phyloP scores from a whole-genome alignment of 2,113 vertebrate species.

The Malaclemys terrapin region DNA sequence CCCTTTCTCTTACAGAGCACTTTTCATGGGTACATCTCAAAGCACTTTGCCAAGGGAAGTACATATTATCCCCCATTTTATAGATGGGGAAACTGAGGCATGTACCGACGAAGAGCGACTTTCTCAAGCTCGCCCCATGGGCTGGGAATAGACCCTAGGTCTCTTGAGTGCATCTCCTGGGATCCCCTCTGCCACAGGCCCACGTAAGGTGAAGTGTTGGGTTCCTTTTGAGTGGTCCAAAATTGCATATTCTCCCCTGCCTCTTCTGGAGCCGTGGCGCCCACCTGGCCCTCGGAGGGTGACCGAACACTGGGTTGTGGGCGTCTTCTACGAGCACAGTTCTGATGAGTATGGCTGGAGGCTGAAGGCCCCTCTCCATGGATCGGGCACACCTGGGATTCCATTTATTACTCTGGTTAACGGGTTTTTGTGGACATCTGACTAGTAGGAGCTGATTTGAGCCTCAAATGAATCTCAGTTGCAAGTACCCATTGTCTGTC shows the following conservation, averaged over 20 bases:
- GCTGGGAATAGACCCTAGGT: neutral
- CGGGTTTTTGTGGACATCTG: neutral
- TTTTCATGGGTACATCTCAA: neutral
- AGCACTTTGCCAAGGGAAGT: fast-evolving
- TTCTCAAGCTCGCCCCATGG: neutral
- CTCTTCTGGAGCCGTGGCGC: neutral
- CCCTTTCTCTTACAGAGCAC: neutral
- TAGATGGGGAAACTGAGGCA: neutral
- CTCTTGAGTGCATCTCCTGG: neutral
- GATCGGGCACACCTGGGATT: neutral
- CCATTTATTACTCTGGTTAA: neutral
- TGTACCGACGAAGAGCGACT: neutral
- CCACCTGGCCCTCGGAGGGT: neutral
- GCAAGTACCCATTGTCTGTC: neutral
- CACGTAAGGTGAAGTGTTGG: neutral
- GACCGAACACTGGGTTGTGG: neutral
- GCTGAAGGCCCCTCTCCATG: neutral
- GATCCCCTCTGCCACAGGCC: neutral
- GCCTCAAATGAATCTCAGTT: neutral
- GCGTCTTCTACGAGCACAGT: neutral
- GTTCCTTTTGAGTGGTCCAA: neutral
- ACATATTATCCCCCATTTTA: neutral
- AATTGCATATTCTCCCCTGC: neutral
- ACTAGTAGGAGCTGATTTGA: neutral
- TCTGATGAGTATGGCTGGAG: neutral